A percentile compares a stretch with the other conserved stretches of the same genome.
Evolutionary conservation across 2,113 vertebrate genomes (phyloP).

Genomic region (Catagonus wagneri): DNA sequence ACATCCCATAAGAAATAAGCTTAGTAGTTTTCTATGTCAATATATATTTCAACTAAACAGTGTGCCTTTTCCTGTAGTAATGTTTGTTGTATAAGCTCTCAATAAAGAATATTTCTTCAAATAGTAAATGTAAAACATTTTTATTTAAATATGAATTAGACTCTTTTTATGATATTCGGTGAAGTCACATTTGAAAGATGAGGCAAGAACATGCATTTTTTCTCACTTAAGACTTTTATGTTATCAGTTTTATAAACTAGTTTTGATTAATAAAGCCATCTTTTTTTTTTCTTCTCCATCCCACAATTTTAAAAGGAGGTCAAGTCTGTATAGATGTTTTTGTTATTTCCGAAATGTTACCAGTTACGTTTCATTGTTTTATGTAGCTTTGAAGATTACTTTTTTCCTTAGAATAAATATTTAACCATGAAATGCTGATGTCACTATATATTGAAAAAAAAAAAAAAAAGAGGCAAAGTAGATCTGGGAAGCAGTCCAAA

Average conservation of each 20-base stretch:
- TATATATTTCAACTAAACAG: background rate
- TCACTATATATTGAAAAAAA: conserved; percentile 67
- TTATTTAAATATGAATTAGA: background rate
- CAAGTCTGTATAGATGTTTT: background rate
- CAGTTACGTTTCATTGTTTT: conserved; percentile 82
- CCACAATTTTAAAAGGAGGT: conserved; percentile 1
- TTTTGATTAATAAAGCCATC: background rate
- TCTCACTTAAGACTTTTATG: background rate
- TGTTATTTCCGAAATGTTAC: conserved; percentile 55
- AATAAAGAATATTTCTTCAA: background rate
- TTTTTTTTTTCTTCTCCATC: background rate
- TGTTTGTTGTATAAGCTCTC: background rate
- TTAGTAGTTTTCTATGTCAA: background rate
- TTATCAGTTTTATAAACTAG: conserved; percentile 24
- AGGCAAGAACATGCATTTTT: background rate
- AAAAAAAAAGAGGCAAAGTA: conserved; percentile 48
- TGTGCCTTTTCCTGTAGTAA: background rate
- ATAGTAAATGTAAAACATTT: background rate
- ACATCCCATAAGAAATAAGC: background rate
- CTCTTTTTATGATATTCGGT: background rate
- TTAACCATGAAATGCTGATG: conserved; percentile 83
- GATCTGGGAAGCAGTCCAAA: conserved; percentile 84
- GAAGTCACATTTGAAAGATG: background rate
- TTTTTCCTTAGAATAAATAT: conserved; percentile 84
- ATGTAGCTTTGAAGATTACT: conserved; percentile 83